A percentile compares a stretch with the other conserved stretches of the same genome.
phyloP scores from a whole-genome alignment of 2,888 invertebrate genomes.

The Gibbula magus region DNA sequence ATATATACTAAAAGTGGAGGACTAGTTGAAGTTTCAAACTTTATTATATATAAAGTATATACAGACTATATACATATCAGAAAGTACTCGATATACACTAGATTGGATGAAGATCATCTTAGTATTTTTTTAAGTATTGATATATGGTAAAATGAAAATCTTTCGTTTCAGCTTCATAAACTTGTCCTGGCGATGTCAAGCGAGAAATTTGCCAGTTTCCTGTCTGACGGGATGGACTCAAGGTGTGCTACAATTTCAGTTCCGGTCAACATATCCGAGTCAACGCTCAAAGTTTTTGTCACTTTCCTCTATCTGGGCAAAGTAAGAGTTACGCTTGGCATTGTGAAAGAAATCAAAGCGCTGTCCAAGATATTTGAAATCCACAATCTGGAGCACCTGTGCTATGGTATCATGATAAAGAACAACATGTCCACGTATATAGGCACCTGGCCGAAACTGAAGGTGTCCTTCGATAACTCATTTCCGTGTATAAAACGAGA shows the following conservation, averaged over 20 bases:
- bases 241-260: constrained; percentile 36
- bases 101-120: no score
- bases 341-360: constrained; percentile 53
- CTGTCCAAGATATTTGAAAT: constrained; percentile 43
- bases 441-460: constrained; percentile 9
- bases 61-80: no score
- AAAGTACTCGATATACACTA: no score
- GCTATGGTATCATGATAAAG: constrained; percentile 34
- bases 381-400: constrained; percentile 36
- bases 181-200: constrained; percentile 50
- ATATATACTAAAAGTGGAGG: no score
- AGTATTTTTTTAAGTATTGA: no score
- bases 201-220: constrained; percentile 30
- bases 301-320: constrained; percentile 52
- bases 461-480: constrained; percentile 4
- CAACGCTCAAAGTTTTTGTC: constrained; percentile 47
- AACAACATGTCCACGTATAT: not conserved
- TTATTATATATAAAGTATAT: no score
- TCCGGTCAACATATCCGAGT: constrained; percentile 44
- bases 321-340: constrained; percentile 45
- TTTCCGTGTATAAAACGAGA: not conserved
- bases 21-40: no score
- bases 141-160: not conserved
- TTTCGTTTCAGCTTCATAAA: constrained; percentile 50
- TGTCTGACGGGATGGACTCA: constrained; percentile 32